These are phyloP conservation scores for Stercorarius parasiticus DNA, from an alignment of 2,113 vertebrate species.

Conservation along the genomic window DNA sequence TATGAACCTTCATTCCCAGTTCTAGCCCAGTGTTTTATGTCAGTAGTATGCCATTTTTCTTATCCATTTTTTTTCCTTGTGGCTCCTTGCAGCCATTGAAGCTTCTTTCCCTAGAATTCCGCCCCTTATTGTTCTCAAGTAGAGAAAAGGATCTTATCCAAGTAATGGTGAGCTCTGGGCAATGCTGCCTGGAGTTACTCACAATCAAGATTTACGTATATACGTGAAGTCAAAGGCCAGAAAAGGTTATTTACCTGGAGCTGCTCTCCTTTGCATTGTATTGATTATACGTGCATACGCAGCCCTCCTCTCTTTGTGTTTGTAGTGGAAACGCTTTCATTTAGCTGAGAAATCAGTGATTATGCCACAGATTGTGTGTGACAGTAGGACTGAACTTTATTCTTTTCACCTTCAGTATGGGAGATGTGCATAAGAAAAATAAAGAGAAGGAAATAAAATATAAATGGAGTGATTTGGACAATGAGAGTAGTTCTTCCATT, in stretches of 20 bases:
- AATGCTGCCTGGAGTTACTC: neutral
- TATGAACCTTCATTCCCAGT: neutral
- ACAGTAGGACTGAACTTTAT: neutral
- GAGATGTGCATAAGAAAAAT: neutral
- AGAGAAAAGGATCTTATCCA: neutral
- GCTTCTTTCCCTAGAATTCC: neutral
- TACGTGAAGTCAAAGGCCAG: neutral
- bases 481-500: neutral
- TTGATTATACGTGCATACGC: neutral
- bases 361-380: too few species aligned
- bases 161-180: too few species aligned
- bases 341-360: neutral
- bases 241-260: neutral
- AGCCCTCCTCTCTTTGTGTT: neutral
- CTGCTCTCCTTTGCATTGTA: neutral
- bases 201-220: neutral
- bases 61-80: neutral
- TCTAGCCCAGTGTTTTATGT: neutral
- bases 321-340: neutral
- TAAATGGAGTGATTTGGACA: neutral
- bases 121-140: neutral
- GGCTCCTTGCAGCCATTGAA: neutral
- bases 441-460: neutral
- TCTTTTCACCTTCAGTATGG: neutral
- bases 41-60: neutral